phyloP scores from a whole-genome alignment of 2,113 vertebrate species.

The Taurulus bubalis region DNA sequence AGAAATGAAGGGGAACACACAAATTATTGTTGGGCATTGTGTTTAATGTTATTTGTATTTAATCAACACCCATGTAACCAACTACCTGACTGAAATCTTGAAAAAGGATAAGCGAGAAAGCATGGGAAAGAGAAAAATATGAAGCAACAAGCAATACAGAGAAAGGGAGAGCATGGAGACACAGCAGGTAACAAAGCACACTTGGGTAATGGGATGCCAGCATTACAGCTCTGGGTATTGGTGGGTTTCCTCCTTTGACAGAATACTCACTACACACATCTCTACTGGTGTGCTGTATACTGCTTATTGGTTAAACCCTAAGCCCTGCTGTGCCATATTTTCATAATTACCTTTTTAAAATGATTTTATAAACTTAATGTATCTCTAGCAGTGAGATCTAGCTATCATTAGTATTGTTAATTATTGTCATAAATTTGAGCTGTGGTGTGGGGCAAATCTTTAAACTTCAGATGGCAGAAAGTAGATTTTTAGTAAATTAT shows the following conservation, averaged over 20 bases:
- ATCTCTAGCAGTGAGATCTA: neutral
- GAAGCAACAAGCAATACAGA: neutral
- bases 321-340: neutral
- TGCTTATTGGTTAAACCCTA: neutral
- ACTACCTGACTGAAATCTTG: neutral
- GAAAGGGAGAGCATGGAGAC: neutral
- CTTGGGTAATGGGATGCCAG: neutral
- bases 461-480: neutral
- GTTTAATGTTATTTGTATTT: constrained; percentile 34
- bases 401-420: neutral
- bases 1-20: constrained; percentile 15
- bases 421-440: constrained; percentile 9
- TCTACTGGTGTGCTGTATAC: neutral
- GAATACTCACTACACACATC: neutral
- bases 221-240: neutral
- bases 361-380: neutral
- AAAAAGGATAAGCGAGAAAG: neutral
- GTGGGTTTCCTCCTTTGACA: neutral
- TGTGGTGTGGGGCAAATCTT: neutral
- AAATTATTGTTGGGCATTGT: constrained; percentile 12
- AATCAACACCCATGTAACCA: constrained; percentile 8
- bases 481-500: neutral
- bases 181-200: neutral
- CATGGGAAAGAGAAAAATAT: neutral
- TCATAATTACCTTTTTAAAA: constrained; percentile 4